Percentiles rank a stretch among this genome's conserved stretches.
Conservation (phyloP, 2,797 vertebrate species). For the Acridotheres tristis region DNA sequence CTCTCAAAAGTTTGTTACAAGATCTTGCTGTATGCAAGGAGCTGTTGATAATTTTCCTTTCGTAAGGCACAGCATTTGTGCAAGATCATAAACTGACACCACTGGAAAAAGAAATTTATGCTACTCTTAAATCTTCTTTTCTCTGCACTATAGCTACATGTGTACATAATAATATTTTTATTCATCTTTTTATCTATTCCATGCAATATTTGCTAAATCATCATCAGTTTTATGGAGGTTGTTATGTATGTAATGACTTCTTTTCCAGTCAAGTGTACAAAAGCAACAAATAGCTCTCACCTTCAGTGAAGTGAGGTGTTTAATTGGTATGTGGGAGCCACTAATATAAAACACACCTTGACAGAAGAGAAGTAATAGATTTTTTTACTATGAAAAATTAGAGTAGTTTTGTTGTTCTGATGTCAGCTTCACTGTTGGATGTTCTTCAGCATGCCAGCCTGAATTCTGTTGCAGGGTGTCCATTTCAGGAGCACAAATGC, state of each 20-base stretch:
- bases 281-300: background rate
- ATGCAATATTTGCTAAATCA: slow-evolving; percentile 25
- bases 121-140: slow-evolving; percentile 9
- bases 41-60: slow-evolving; percentile 6
- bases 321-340: slow-evolving; percentile 39
- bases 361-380: background rate
- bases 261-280: background rate
- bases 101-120: slow-evolving; percentile 1
- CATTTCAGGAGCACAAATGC: background rate
- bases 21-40: background rate
- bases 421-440: background rate
- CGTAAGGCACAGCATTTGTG: background rate
- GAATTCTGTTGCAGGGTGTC: background rate
- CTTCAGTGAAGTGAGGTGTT: slow-evolving; percentile 7
- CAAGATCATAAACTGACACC: background rate
- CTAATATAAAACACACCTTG: background rate
- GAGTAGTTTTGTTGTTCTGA: background rate
- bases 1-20: background rate
- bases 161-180: slow-evolving; percentile 39
- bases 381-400: background rate
- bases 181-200: slow-evolving; percentile 34
- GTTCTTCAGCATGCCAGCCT: background rate
- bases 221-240: background rate
- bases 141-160: background rate
- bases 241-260: background rate